phyloP scores from a whole-genome alignment of 2,888 invertebrate species.

The Temnothorax ravouxi region DNA sequence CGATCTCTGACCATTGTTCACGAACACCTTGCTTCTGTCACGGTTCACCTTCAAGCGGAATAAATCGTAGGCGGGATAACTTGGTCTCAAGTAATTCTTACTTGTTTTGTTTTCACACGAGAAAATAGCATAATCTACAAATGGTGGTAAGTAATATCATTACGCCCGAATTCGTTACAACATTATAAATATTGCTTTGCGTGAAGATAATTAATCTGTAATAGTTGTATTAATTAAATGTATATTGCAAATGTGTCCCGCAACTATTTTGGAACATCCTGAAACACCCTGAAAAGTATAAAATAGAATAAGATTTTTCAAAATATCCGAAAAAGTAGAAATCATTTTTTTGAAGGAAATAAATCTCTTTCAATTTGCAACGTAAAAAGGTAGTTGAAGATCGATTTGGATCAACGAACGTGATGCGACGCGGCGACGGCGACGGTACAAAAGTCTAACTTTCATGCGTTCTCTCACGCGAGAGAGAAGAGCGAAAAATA shows the following conservation, averaged over 20 bases:
- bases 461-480: slow-evolving; percentile 11
- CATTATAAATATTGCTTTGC: neutral
- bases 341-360: neutral
- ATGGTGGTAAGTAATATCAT: neutral
- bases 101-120: neutral
- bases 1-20: slow-evolving; percentile 57
- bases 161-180: neutral
- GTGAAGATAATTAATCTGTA: neutral
- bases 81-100: slow-evolving; percentile 15
- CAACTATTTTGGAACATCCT: neutral
- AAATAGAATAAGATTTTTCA: neutral
- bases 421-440: too few species aligned
- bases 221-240: neutral
- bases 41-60: slow-evolving; percentile 32
- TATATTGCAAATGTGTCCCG: neutral
- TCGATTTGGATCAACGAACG: slow-evolving; percentile 7
- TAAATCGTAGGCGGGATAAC: slow-evolving; percentile 48
- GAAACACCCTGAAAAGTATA: neutral
- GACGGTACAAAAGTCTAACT: neutral
- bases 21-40: slow-evolving; percentile 43
- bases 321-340: too few species aligned
- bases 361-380: neutral
- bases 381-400: neutral
- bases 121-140: neutral
- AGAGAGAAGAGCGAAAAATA: slow-evolving; percentile 3